phyloP scores from a whole-genome alignment of 2,888 invertebrate species.

The Meghimatium bilineatum region DNA sequence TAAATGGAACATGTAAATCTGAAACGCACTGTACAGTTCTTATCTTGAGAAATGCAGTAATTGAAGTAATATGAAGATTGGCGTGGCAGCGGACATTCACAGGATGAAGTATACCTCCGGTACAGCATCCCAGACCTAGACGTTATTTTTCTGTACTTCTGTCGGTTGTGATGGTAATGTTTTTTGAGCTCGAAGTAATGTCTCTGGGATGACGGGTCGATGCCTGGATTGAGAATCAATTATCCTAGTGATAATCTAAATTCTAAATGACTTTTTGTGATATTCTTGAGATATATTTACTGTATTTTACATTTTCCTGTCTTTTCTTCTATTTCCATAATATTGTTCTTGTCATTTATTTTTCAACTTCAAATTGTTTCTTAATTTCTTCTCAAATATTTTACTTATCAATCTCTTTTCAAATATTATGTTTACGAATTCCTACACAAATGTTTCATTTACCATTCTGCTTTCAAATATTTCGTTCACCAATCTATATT shows the following conservation, averaged over 20 bases:
- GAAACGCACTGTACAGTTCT: not conserved
- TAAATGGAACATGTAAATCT: not conserved
- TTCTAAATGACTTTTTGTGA: not conserved
- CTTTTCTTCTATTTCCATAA: too few relatives aligned
- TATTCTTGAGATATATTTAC: not conserved
- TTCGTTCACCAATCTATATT: too few relatives aligned
- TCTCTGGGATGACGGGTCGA: not conserved
- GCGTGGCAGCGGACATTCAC: not conserved
- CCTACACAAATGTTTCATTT: too few relatives aligned
- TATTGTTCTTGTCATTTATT: too few relatives aligned
- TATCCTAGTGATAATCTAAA: not conserved
- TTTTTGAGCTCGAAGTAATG: not conserved
- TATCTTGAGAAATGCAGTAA: not conserved
- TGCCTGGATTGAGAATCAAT: not conserved
- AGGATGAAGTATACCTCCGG: not conserved
- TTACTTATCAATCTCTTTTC: too few relatives aligned
- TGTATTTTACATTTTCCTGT: not conserved
- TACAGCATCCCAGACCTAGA: not conserved
- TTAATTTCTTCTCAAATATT: too few relatives aligned
- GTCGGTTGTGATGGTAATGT: not conserved
- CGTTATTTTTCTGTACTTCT: not conserved
- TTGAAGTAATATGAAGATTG: not conserved
- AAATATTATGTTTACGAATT: too few relatives aligned
- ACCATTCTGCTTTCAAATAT: too few relatives aligned
- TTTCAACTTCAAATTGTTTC: too few relatives aligned